These are phyloP conservation scores for Drosophila parthenogenetica DNA, from an alignment of 2,888 invertebrate species.

Conservation along the genomic window DNA sequence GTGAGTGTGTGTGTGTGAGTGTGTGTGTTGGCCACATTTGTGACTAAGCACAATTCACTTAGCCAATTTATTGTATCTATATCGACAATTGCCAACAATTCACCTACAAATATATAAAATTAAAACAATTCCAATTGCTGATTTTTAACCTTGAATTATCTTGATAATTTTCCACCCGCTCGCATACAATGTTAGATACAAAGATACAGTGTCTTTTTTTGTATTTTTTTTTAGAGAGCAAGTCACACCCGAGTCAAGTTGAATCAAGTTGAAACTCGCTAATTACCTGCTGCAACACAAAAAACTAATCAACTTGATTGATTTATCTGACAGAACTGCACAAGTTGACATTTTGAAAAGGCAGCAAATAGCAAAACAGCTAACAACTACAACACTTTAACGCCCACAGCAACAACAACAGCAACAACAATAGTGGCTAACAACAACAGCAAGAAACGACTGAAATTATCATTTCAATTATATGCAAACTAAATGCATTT, in stretches of 20 bases:
- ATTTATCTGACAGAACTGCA: slow-evolving; percentile 82
- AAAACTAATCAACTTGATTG: slow-evolving; percentile 82
- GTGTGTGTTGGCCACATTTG: slow-evolving; percentile 8
- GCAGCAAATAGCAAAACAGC: slow-evolving; percentile 42
- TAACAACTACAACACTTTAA: slow-evolving; percentile 41
- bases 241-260: slow-evolving; percentile 61
- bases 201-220: slow-evolving; percentile 9
- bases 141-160: slow-evolving; percentile 66
- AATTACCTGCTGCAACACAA: slow-evolving; percentile 75
- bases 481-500: slow-evolving; percentile 81
- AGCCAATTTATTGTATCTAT: slow-evolving; percentile 17
- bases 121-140: slow-evolving; percentile 49
- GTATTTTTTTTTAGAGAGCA: slow-evolving; percentile 38
- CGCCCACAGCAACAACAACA: slow-evolving; percentile 47
- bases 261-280: slow-evolving; percentile 47
- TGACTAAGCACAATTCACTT: slow-evolving; percentile 38
- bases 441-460: slow-evolving; percentile 41
- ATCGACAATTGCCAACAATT: slow-evolving; percentile 22
- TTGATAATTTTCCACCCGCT: slow-evolving; percentile 67
- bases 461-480: slow-evolving; percentile 80
- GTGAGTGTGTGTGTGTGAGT: slow-evolving; percentile 5
- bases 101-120: slow-evolving; percentile 25
- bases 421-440: slow-evolving; percentile 24
- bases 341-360: slow-evolving; percentile 75
- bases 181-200: slow-evolving; percentile 11